Percentiles rank a stretch among this genome's conserved stretches.
Conservation (phyloP, 1,140 invertebrate genomes). For the Drosophila asahinai region DNA sequence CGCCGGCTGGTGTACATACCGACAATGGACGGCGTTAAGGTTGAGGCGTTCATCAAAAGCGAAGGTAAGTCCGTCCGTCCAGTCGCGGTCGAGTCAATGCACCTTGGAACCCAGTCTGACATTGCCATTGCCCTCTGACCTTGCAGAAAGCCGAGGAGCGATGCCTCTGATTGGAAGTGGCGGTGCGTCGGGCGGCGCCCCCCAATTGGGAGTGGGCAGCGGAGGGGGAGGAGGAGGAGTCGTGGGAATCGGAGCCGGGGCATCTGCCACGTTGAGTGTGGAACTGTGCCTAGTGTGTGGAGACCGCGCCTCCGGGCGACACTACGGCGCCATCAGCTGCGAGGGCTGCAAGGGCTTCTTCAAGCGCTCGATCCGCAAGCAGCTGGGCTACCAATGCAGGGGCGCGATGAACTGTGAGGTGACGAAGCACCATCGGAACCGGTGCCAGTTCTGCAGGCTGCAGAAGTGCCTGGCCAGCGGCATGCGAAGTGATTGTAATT, state of each 20-base stretch:
- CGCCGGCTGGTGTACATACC: slow-evolving; percentile 3
- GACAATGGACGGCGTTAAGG: slow-evolving; percentile 64
- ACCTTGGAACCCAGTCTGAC: slow-evolving; percentile 42
- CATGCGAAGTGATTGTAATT: slow-evolving; percentile 99
- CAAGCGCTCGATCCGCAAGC: slow-evolving; percentile 96
- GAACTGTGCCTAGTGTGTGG: slow-evolving; percentile 98
- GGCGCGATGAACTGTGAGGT: slow-evolving; percentile 98
- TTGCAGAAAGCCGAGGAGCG: slow-evolving; percentile 65
- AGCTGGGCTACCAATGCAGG: slow-evolving; percentile 97
- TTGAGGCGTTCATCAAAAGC: slow-evolving; percentile 76
- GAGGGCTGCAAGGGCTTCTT: slow-evolving; percentile 98
- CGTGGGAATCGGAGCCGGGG: slow-evolving; percentile 58
- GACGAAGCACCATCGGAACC: slow-evolving; percentile 98
- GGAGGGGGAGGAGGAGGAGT: slow-evolving; percentile 36
- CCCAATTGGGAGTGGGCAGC: slow-evolving; percentile 14
- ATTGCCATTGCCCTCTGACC: slow-evolving; percentile 34
- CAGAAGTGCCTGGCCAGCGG: slow-evolving; percentile 98
- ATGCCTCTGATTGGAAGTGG: slow-evolving; percentile 53
- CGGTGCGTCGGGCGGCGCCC: slow-evolving; percentile 35
- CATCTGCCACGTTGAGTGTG: slow-evolving; percentile 85
- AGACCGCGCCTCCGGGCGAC: slow-evolving; percentile 96
- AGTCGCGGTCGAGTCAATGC: slow-evolving; percentile 35
- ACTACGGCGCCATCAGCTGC: slow-evolving; percentile 97
- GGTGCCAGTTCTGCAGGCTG: slow-evolving; percentile 98
- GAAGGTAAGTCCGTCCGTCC: slow-evolving; percentile 63